phyloP scores from a whole-genome alignment of 2,888 invertebrate genomes.

The Epistrophe grossulariae region DNA sequence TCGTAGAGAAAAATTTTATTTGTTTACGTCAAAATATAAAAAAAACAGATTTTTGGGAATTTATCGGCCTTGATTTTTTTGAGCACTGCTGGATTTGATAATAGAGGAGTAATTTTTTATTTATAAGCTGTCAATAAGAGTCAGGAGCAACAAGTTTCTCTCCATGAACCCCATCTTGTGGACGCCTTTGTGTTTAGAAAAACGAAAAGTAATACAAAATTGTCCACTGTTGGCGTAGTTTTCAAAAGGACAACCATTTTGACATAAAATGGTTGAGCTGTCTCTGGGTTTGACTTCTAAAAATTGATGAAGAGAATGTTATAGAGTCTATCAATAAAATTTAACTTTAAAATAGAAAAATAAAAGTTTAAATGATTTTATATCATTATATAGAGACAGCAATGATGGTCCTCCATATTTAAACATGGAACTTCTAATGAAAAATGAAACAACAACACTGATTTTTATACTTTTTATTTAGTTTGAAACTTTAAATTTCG shows the following conservation, averaged over 20 bases:
- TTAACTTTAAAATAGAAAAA: conserved; percentile 3
- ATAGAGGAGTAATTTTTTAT: too few relatives aligned
- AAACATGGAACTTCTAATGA: neutral
- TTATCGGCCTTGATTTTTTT: too few relatives aligned
- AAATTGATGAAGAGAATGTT: neutral
- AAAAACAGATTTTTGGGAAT: too few relatives aligned
- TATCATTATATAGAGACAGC: neutral
- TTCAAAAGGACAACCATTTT: conserved; percentile 1
- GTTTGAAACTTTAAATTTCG: too few relatives aligned
- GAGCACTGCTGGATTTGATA: too few relatives aligned
- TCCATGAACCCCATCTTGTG: neutral
- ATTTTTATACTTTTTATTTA: too few relatives aligned
- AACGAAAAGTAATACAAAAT: neutral
- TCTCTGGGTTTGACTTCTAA: neutral
- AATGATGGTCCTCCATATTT: neutral
- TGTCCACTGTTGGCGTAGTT: neutral
- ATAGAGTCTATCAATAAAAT: neutral
- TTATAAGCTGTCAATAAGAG: too few relatives aligned
- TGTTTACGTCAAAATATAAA: too few relatives aligned
- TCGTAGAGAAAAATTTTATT: too few relatives aligned
- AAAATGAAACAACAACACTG: too few relatives aligned
- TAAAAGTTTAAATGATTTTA: too few relatives aligned
- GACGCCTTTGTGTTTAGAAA: neutral
- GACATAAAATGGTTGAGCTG: conserved; percentile 10
- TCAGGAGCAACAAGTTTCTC: neutral